phyloP scores from a whole-genome alignment of 2,113 vertebrate genomes.

The Potamarius usumacintae region DNA sequence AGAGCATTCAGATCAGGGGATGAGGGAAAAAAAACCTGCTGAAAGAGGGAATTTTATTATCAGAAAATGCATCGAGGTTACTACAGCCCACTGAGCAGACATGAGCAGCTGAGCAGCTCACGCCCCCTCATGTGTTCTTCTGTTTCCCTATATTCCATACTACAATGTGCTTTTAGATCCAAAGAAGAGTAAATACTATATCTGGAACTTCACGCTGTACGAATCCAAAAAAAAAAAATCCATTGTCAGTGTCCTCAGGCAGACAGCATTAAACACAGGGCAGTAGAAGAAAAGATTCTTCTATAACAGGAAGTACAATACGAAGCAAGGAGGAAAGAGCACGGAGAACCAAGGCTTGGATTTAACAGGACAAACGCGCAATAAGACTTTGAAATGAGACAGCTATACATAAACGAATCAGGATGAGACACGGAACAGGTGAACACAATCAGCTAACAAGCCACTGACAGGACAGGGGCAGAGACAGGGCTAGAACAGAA shows the following conservation, averaged over 20 bases:
- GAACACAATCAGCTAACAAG: neutral
- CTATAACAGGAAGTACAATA: neutral
- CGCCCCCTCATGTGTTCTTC: neutral
- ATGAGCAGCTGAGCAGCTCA: neutral
- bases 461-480: neutral
- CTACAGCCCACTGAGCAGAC: constrained; percentile 29
- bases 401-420: neutral
- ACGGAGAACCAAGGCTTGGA: neutral
- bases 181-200: neutral
- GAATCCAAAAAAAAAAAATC: neutral
- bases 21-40: constrained; percentile 29
- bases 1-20: constrained; percentile 22
- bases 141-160: neutral
- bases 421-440: neutral
- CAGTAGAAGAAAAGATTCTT: neutral
- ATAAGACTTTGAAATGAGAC: neutral
- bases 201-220: neutral
- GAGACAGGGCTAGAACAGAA: neutral
- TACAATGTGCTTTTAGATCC: neutral
- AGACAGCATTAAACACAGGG: neutral
- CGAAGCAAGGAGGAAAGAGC: neutral
- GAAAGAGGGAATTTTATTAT: constrained; percentile 41
- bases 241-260: no score
- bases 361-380: neutral
- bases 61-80: constrained; percentile 25